Conservation (phyloP, 2,888 invertebrate genomes). For the Odontocerum albicorne region DNA sequence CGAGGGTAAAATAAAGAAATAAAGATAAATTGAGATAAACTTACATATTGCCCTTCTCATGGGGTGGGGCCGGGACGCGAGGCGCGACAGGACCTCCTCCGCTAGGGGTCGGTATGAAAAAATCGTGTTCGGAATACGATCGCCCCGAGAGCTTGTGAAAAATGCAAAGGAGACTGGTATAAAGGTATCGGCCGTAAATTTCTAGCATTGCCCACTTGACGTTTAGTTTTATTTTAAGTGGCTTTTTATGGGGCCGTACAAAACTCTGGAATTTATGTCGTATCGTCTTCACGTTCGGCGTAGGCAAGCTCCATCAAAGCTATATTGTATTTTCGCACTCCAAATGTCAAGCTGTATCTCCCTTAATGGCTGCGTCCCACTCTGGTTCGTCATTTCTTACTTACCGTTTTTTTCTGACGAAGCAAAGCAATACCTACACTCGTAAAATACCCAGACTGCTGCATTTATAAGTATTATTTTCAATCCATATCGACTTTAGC, state of each 20-base stretch:
- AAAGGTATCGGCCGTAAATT: constrained; percentile 27
- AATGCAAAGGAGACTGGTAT: constrained; percentile 27
- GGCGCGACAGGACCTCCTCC: constrained; percentile 12
- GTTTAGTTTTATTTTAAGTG: constrained; percentile 30
- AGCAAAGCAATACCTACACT: no score
- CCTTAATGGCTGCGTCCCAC: no score
- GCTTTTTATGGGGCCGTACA: constrained; percentile 25
- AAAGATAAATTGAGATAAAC: constrained; percentile 38
- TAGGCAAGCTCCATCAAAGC: not conserved
- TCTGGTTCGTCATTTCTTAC: no score
- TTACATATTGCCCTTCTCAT: constrained; percentile 32
- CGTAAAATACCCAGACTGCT: no score
- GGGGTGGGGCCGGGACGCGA: constrained; percentile 3
- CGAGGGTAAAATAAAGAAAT: constrained; percentile 37
- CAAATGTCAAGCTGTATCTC: no score
- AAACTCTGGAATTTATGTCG: constrained; percentile 4
- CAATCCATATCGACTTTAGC: no score
- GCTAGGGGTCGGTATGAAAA: constrained; percentile 24
- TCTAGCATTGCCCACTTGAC: constrained; percentile 25
- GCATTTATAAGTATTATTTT: no score
- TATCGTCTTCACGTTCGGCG: not conserved
- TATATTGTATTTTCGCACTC: no score
- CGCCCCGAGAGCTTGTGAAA: constrained; percentile 30
- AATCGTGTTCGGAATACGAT: constrained; percentile 34
- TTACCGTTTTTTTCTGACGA: no score